Conservation (phyloP, 2,797 vertebrate species). For the Psittacula echo region DNA sequence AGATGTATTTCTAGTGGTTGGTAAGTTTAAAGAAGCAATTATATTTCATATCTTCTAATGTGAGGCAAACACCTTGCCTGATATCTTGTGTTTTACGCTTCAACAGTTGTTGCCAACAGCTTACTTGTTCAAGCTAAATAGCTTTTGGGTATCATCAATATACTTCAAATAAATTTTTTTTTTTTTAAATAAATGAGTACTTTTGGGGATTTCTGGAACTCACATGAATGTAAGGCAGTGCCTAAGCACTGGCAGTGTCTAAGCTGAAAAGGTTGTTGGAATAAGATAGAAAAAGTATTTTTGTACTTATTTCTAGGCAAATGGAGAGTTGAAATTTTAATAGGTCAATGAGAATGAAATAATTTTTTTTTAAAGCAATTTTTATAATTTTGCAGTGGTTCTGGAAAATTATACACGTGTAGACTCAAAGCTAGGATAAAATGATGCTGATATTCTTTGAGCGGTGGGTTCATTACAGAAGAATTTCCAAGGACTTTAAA, state of each 20-base stretch:
- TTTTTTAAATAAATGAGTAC: background rate
- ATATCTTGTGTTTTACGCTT: background rate
- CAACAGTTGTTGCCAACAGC: background rate
- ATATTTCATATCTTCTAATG: background rate
- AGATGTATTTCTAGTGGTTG: background rate
- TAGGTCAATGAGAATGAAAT: background rate
- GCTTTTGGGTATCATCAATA: background rate
- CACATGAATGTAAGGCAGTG: background rate
- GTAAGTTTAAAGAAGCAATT: background rate
- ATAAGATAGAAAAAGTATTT: background rate
- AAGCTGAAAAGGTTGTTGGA: background rate
- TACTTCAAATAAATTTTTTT: background rate
- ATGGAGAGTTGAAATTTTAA: background rate
- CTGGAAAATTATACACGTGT: background rate
- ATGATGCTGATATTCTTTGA: background rate
- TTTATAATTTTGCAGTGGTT: background rate
- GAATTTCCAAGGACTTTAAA: background rate
- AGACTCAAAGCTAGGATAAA: background rate
- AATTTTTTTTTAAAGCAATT: background rate
- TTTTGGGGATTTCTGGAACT: background rate
- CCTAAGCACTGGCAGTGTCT: background rate
- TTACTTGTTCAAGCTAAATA: background rate
- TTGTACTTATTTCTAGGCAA: background rate
- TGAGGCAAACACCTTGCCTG: background rate
- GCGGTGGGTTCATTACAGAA: background rate